phyloP scores from a whole-genome alignment of 2,888 invertebrate genomes.

The Philopedon plagiatum region DNA sequence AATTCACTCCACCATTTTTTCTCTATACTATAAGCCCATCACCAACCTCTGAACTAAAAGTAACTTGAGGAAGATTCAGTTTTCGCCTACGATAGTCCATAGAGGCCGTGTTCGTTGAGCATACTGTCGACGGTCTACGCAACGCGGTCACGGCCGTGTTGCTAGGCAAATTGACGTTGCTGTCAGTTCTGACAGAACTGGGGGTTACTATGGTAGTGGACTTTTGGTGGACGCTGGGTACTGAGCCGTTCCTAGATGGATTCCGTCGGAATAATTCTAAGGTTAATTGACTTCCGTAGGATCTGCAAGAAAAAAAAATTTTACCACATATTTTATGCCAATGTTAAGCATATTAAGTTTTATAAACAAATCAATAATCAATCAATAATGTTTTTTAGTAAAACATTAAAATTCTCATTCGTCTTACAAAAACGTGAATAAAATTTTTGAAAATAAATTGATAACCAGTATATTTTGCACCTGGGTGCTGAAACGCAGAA shows the following conservation, averaged over 20 bases:
- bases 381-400: no score
- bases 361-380: no score
- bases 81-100: constrained; percentile 72
- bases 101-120: constrained; percentile 76
- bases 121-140: constrained; percentile 78
- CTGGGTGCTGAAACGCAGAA: no score
- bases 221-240: constrained; percentile 59
- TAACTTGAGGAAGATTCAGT: constrained; percentile 84
- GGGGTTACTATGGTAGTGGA: constrained; percentile 53
- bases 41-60: constrained; percentile 94
- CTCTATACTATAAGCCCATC: constrained; percentile 85
- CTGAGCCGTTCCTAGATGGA: constrained; percentile 68
- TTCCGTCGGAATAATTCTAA: constrained; percentile 81
- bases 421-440: no score
- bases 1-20: neutral
- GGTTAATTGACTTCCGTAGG: constrained; percentile 79
- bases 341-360: no score
- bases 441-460: no score
- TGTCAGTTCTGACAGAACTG: constrained; percentile 64
- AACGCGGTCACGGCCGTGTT: constrained; percentile 52
- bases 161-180: constrained; percentile 48
- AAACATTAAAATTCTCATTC: no score
- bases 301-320: no score
- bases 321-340: no score
- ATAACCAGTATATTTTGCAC: no score